Base-by-base conservation (phyloP, 2,797 vertebrate species). In the Eidolon dupreanum region DNA sequence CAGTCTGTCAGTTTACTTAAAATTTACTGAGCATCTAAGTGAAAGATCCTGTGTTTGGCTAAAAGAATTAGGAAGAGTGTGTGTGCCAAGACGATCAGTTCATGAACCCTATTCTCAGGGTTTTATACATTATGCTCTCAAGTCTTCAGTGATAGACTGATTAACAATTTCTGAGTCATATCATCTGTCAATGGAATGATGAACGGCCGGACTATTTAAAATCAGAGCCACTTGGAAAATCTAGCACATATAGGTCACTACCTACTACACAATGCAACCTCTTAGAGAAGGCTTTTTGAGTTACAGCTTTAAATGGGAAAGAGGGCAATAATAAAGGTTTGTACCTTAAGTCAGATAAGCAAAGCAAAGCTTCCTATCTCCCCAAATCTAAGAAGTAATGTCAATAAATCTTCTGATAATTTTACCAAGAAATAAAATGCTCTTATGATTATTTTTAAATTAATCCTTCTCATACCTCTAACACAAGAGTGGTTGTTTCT, bases 401-500 rank as follows among this genome's bases (percentile, higher is more conserved):
- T 85, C 90, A 98, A 88, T 0, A 19, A 97, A 92, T 90, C 73
- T 90, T 90, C 61, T 95, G 75, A 97, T 94, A 93, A 88, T 96
- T 96, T 94, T 92, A 96, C 51, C 87, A 95, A 92, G 95, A 96
- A 97, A 97, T 83, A 95, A 92, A 98, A 95, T 12, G 86, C 0
- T 2, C 85, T 94, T 95, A 97, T 57, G 66, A 98, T 96, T 98
- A 75, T 94, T 98, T 97, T 93, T 95, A 3, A 97, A 97, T 51
- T 85, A 87, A 78, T 97, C 15, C 90, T 85, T 94, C 95, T 97
- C 94, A 96, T 91, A 79, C n/a, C 38, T 97, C 94, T 96, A 97
- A 97, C 70, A 98, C 36, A 78, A 97, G 13, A 71, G 51, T 94
- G 91, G 41, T 74, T 97, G 95, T 97, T 98, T 97, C 5, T 95